Evolutionary conservation across 2,797 vertebrate genomes (phyloP).

Genomic region (Enteromius mattozi): DNA sequence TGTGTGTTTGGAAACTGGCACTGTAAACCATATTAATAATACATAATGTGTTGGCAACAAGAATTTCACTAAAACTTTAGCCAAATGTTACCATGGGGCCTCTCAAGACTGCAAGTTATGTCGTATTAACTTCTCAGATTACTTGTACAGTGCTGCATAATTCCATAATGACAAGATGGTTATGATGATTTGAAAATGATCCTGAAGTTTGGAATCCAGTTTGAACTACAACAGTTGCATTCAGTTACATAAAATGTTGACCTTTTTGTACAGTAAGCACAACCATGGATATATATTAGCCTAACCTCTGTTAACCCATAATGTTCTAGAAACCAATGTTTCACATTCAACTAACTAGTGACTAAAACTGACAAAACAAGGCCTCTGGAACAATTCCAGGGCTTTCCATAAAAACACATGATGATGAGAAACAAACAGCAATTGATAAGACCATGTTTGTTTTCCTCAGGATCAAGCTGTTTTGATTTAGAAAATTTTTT

Average conservation of each 20-base stretch:
- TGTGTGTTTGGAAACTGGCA: background rate
- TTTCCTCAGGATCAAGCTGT: background rate
- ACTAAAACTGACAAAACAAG: slow-evolving; percentile 6
- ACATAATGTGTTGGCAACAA: slow-evolving; percentile 8
- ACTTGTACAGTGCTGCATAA: slow-evolving; percentile 4
- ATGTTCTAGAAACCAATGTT: background rate
- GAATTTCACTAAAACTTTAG: background rate
- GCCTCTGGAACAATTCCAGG: background rate
- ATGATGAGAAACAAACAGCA: slow-evolving; percentile 8
- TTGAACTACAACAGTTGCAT: background rate
- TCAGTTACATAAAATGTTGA: background rate
- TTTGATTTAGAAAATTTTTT: background rate
- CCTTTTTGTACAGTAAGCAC: background rate
- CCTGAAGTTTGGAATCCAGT: slow-evolving; percentile 5
- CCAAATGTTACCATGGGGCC: slow-evolving; percentile 5
- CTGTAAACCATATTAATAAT: slow-evolving; percentile 3
- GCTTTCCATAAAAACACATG: background rate
- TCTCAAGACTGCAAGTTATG: background rate
- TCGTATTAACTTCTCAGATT: slow-evolving; percentile 13
- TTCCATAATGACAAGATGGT: slow-evolving; percentile 10
- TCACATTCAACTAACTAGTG: background rate
- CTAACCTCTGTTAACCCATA: background rate
- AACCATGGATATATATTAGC: background rate
- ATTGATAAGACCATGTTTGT: background rate
- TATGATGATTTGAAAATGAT: slow-evolving; percentile 24